Conservation (phyloP, 2,113 vertebrate genomes). For the Mellivora capensis region DNA sequence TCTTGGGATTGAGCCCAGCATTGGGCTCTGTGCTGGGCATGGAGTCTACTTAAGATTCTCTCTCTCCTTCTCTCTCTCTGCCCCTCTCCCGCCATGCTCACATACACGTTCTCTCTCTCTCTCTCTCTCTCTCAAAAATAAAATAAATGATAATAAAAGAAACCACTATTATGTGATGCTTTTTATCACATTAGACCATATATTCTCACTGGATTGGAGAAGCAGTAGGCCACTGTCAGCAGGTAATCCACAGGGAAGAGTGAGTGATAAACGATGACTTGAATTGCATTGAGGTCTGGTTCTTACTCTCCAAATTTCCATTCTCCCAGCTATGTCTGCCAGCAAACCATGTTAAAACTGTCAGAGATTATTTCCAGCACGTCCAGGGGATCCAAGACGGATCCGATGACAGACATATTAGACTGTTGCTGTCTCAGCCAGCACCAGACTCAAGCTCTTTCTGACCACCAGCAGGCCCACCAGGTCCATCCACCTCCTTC, state of each 20-base stretch:
- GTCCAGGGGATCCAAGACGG: background rate
- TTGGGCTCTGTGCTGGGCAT: background rate
- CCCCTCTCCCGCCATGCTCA: background rate
- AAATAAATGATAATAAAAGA: background rate
- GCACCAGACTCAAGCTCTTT: background rate
- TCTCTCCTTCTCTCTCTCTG: background rate
- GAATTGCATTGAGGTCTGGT: background rate
- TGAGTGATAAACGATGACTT: background rate
- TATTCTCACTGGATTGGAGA: background rate
- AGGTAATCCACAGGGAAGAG: background rate
- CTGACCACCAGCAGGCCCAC: background rate
- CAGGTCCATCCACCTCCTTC: background rate
- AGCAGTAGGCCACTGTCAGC: background rate
- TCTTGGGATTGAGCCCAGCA: background rate
- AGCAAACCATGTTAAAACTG: background rate
- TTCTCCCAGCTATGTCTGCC: background rate
- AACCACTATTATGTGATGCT: background rate
- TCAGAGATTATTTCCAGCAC: background rate
- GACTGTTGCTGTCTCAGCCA: background rate
- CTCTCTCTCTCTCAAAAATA: background rate
- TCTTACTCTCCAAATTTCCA: conserved; percentile 12
- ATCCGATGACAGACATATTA: background rate
- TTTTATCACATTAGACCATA: background rate
- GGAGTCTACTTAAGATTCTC: background rate
- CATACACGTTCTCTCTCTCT: background rate